A percentile compares a stretch with the other conserved stretches of the same genome.
phyloP scores from a whole-genome alignment of 2,888 invertebrate genomes.

The Pogonocherus hispidulus region DNA sequence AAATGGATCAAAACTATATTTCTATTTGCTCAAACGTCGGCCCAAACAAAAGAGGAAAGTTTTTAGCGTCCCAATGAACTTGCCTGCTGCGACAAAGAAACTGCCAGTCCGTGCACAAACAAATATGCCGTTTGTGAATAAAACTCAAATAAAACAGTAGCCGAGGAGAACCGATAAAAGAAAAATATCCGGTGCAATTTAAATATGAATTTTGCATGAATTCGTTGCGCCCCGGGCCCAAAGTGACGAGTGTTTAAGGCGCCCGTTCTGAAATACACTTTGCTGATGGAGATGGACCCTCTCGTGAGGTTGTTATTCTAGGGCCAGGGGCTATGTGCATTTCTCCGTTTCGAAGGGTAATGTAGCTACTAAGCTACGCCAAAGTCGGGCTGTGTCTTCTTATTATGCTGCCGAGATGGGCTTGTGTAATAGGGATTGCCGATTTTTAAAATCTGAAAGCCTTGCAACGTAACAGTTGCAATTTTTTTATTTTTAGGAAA shows the following conservation, averaged over 20 bases:
- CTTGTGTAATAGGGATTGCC: not conserved
- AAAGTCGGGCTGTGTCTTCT: conserved; percentile 13
- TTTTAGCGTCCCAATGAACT: too few relatives aligned
- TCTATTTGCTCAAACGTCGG: conserved; percentile 37
- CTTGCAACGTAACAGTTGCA: not conserved
- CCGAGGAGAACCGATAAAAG: conserved; percentile 40
- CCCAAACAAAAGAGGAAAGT: too few relatives aligned
- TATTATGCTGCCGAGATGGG: not conserved
- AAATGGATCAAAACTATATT: too few relatives aligned
- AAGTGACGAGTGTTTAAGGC: conserved; percentile 20
- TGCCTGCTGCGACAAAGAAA: too few relatives aligned
- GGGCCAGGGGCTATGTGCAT: conserved; percentile 40
- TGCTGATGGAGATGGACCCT: conserved; percentile 39
- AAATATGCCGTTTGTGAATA: conserved; percentile 46
- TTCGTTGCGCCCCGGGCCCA: conserved; percentile 22
- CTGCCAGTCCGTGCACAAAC: conserved; percentile 21
- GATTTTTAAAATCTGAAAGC: conserved; percentile 1
- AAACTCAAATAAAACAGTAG: conserved; percentile 46
- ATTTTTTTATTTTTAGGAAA: too few relatives aligned
- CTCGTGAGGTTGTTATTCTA: conserved; percentile 40
- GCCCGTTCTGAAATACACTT: conserved; percentile 33
- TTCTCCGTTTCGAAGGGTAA: conserved; percentile 36
- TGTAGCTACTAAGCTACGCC: conserved; percentile 35
- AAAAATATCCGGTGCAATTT: conserved; percentile 45
- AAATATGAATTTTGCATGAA: conserved; percentile 44